Evolutionary conservation across 2,888 invertebrate species (phyloP).

Genomic region (Volucella inflata): DNA sequence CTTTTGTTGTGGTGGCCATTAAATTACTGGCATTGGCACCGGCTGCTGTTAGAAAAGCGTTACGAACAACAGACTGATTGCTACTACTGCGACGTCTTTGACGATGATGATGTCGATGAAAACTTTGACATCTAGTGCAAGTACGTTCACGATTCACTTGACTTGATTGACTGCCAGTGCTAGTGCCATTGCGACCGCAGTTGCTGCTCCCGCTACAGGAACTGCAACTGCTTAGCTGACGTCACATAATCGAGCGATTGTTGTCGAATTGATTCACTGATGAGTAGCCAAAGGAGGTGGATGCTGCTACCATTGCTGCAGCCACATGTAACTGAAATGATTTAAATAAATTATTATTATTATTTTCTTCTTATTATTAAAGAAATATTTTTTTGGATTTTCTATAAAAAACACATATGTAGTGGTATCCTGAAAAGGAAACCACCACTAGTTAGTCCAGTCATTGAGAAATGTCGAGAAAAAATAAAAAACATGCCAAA

Average conservation of each 20-base stretch:
- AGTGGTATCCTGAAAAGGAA: conserved; percentile 5
- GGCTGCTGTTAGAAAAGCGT: conserved; percentile 76
- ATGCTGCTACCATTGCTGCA: conserved; percentile 84
- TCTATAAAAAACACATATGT: too few species aligned
- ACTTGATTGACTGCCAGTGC: conserved; percentile 70
- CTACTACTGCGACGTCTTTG: conserved; percentile 81
- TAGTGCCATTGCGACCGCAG: conserved; percentile 79
- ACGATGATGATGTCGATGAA: conserved; percentile 82
- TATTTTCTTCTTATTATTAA: too few species aligned
- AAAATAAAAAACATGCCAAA: conserved; percentile 38
- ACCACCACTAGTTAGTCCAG: neutral
- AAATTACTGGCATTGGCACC: conserved; percentile 74
- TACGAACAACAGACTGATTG: conserved; percentile 76
- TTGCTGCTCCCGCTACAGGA: conserved; percentile 83
- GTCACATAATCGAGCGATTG: conserved; percentile 83
- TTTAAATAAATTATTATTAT: too few species aligned
- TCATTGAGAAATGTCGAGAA: neutral
- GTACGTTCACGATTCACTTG: conserved; percentile 78
- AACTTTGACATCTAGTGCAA: conserved; percentile 83
- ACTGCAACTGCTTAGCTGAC: conserved; percentile 84
- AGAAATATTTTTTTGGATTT: too few species aligned
- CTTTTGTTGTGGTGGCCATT: conserved; percentile 76
- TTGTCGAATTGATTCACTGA: conserved; percentile 83
- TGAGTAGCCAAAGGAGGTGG: conserved; percentile 83
- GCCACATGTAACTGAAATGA: conserved; percentile 83